phyloP scores from a whole-genome alignment of 2,113 vertebrate genomes.

The Clupea harengus region DNA sequence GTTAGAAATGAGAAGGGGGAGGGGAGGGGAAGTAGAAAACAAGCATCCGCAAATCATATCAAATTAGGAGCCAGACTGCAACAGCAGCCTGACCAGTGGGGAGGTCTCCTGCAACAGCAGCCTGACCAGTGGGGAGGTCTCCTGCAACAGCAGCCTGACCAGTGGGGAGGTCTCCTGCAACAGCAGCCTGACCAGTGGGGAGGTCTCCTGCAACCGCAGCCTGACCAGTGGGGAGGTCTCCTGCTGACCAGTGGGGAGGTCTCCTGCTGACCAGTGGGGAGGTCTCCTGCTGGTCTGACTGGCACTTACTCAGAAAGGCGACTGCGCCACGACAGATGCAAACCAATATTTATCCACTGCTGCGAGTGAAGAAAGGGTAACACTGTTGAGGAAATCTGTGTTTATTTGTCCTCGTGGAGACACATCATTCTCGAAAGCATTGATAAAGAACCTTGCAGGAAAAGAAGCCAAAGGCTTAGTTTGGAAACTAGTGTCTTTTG shows the following conservation, averaged over 20 bases:
- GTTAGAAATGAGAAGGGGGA: background rate
- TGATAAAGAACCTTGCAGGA: too few species aligned
- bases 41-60: background rate
- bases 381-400: background rate
- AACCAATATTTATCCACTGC: background rate
- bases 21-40: background rate
- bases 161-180: background rate
- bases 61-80: background rate
- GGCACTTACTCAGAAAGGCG: background rate
- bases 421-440: too few species aligned
- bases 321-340: background rate
- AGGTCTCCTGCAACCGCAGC: background rate
- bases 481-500: too few species aligned
- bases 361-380: background rate
- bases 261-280: too few species aligned
- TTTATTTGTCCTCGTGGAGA: background rate
- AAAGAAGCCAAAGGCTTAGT: too few species aligned
- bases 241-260: background rate
- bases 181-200: background rate
- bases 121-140: background rate
- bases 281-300: background rate
- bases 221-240: background rate
- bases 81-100: background rate
- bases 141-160: background rate
- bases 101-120: background rate